Conservation (phyloP, 2,888 invertebrate genomes). For the Augochlorella aurata region DNA sequence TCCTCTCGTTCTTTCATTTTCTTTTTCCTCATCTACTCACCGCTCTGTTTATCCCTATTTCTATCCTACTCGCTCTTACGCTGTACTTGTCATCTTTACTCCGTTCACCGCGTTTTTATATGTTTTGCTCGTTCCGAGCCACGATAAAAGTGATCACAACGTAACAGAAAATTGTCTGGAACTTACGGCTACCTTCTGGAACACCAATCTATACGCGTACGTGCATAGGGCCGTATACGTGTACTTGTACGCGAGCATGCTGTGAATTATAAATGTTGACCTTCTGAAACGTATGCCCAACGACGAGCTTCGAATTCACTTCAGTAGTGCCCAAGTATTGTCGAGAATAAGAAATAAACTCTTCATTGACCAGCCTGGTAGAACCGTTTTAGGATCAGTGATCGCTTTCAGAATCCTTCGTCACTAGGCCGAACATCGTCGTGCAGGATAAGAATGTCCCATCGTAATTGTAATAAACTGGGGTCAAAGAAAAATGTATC, state of each 20-base stretch:
- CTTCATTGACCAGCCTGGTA: not conserved
- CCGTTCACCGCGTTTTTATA: conserved; percentile 2
- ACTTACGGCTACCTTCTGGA: conserved; percentile 12
- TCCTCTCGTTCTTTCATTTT: conserved; percentile 46
- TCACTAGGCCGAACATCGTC: no score
- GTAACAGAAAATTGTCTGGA: conserved; percentile 45
- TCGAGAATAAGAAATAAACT: not conserved
- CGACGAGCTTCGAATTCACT: not conserved
- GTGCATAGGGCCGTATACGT: not conserved
- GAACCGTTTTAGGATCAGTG: not conserved
- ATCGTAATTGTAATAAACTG: no score
- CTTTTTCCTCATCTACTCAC: conserved; percentile 26
- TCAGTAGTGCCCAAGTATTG: not conserved
- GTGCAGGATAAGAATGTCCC: no score
- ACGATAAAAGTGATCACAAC: conserved; percentile 37
- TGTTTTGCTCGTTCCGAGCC: conserved; percentile 15
- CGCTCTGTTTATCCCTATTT: conserved; percentile 30
- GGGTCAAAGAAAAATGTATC: no score
- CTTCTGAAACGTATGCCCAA: not conserved
- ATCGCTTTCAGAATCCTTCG: no score
- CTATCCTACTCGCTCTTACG: not conserved
- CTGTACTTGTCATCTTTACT: not conserved
- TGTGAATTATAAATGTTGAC: conserved; percentile 1
- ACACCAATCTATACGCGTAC: conserved; percentile 12
- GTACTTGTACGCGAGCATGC: not conserved